Evolutionary conservation across 2,797 vertebrate genomes (phyloP).

Genomic region (Manis pentadactyla): DNA sequence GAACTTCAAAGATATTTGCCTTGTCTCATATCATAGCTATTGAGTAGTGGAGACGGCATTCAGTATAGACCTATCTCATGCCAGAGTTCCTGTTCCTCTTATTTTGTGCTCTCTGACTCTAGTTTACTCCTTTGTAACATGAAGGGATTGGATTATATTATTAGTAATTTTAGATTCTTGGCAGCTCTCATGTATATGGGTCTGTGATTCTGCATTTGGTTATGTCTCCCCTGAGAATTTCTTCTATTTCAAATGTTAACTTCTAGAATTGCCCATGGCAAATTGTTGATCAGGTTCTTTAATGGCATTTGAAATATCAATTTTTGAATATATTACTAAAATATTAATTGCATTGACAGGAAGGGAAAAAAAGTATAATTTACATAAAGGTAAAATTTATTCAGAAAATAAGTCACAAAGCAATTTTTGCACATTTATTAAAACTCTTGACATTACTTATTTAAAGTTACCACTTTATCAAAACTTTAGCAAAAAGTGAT

Average conservation of each 20-base stretch:
- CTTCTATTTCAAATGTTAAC: background rate
- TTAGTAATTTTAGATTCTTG: background rate
- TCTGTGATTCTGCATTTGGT: background rate
- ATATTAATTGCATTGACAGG: background rate
- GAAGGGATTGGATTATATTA: background rate
- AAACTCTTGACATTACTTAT: constrained; percentile 49
- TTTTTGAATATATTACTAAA: constrained; percentile 57
- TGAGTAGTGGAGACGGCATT: background rate
- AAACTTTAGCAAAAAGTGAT: constrained; percentile 5
- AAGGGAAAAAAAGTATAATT: background rate
- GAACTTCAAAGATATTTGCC: background rate
- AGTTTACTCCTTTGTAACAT: background rate
- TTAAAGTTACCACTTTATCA: constrained; percentile 60
- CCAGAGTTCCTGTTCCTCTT: background rate
- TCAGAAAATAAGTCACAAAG: constrained; percentile 45
- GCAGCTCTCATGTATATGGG: background rate
- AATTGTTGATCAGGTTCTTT: constrained; percentile 50
- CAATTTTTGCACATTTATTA: constrained; percentile 49
- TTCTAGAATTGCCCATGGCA: background rate
- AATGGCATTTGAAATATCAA: constrained; percentile 56
- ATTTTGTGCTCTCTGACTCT: background rate
- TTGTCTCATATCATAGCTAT: background rate
- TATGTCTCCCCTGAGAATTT: background rate
- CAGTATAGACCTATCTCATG: background rate
- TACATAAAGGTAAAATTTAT: constrained; percentile 42